phyloP scores from a whole-genome alignment of 1,140 invertebrate species.

The Streblospio benedicti region DNA sequence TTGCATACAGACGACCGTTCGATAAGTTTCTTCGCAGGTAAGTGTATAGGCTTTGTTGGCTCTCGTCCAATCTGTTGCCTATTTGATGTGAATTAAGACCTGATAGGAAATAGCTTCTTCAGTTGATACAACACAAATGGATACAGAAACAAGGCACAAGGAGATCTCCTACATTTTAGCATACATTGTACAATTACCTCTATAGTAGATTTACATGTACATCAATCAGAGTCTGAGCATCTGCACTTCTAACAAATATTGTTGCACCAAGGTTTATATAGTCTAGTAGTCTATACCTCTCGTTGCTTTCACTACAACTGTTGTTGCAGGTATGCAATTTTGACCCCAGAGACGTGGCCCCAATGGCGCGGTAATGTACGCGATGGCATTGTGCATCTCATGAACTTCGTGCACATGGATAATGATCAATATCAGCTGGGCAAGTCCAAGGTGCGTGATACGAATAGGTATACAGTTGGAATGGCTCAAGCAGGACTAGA shows the following conservation, averaged over 20 bases:
- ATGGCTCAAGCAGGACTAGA: too few species aligned
- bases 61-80: background rate
- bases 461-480: too few species aligned
- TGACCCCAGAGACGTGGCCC: constrained; percentile 64
- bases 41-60: constrained; percentile 2
- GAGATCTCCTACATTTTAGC: too few species aligned
- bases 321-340: constrained; percentile 61
- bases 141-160: background rate
- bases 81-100: background rate
- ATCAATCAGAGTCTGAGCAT: background rate
- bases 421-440: constrained; percentile 63
- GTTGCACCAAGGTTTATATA: too few species aligned
- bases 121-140: background rate
- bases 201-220: too few species aligned
- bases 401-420: constrained; percentile 57
- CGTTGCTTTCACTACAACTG: too few species aligned
- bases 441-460: constrained; percentile 59
- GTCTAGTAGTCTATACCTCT: too few species aligned
- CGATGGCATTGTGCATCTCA: constrained; percentile 56
- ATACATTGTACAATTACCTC: too few species aligned
- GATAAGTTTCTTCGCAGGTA: constrained; percentile 75
- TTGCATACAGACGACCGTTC: constrained; percentile 85
- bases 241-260: background rate
- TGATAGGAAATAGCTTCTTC: background rate
- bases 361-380: constrained; percentile 54